Evolutionary conservation across 2,888 invertebrate genomes (phyloP), one percentile per base, ranked within the genome.

Genomic region (Epirrhoe tristata): DNA sequence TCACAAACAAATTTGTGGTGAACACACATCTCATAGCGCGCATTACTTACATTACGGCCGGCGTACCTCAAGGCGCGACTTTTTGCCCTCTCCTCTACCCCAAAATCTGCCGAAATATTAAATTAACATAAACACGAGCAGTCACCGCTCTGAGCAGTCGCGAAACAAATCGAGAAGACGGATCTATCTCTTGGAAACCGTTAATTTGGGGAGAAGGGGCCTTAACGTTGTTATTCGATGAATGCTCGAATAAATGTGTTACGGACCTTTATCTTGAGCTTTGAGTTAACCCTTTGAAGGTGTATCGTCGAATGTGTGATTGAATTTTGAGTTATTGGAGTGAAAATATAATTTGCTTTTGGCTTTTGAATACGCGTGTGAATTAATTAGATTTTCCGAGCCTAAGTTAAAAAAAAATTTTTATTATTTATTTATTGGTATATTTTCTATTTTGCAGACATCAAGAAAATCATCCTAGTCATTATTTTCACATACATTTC

Each of bases 81-180:
- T 64, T 57, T 62, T 64, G 72, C 70, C 72, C 72, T 58, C 67
- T 69, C 32, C 57, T 54, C 39, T 64, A 68, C 76, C 73, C 70
- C 71, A 75, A 57, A n/a, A 64, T 66, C 71, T 69, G 84, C 84
- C 79, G 69, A 82, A 83, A 86, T 89, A 89, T 89, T 90, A 89
- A 89, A 90, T 91, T 90, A 91, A 89, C 91, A 90, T 89, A 89
- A 88, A 89, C 85, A 87, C 80, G 82, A 83, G 79, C 81, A 81
- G 70, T 76, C 72, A 79, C 63, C 58, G 63, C 63, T 63, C 63
- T 78, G 80, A 74, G 73, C 74, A 74, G 77, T 77, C 81, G 81
- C 84, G 85, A 86, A 86, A 89, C 88, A 88, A 91, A 90, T 88
- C 87, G 87, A 83, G 83, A 85, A 87, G 86, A 85, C 85, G 80